Conservation (phyloP, 2,888 invertebrate genomes). For the Itoplectis maculator region DNA sequence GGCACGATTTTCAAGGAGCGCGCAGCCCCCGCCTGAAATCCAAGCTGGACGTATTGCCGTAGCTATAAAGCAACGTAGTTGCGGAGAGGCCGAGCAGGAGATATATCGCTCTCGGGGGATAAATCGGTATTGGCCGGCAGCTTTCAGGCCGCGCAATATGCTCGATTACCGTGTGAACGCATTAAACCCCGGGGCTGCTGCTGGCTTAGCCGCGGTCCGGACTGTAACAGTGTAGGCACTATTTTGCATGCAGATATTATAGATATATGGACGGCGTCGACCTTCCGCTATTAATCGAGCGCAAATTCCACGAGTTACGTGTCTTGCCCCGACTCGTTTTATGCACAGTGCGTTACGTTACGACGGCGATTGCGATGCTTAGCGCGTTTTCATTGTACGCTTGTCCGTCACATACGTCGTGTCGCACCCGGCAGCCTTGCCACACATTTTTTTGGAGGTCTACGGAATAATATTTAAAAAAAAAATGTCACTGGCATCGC, state of each 20-base stretch:
- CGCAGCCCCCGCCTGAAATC: slow-evolving; percentile 13
- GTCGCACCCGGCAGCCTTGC: neutral
- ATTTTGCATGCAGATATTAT: slow-evolving; percentile 27
- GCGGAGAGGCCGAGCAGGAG: slow-evolving; percentile 2
- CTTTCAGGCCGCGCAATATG: slow-evolving; percentile 42
- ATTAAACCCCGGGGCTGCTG: slow-evolving; percentile 45
- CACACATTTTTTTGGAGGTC: slow-evolving; percentile 9
- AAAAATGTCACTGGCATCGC: neutral
- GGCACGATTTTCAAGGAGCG: slow-evolving; percentile 36
- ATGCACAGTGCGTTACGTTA: slow-evolving; percentile 37
- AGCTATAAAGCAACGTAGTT: slow-evolving; percentile 22
- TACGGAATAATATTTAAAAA: neutral
- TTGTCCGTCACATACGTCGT: neutral
- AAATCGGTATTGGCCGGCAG: slow-evolving; percentile 50
- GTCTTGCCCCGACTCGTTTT: slow-evolving; percentile 27
- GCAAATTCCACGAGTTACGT: slow-evolving; percentile 49
- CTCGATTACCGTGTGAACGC: slow-evolving; percentile 59
- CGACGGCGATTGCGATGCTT: slow-evolving; percentile 10
- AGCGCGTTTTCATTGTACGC: neutral
- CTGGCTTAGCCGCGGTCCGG: slow-evolving; percentile 11
- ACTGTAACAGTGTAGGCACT: neutral
- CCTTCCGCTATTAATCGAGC: slow-evolving; percentile 56
- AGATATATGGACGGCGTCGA: slow-evolving; percentile 18
- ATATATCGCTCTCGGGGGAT: slow-evolving; percentile 39
- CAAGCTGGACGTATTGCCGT: slow-evolving; percentile 20